These are phyloP conservation scores for Argyrosomus regius DNA, from an alignment of 2,797 vertebrate genomes.

Conservation along the genomic window DNA sequence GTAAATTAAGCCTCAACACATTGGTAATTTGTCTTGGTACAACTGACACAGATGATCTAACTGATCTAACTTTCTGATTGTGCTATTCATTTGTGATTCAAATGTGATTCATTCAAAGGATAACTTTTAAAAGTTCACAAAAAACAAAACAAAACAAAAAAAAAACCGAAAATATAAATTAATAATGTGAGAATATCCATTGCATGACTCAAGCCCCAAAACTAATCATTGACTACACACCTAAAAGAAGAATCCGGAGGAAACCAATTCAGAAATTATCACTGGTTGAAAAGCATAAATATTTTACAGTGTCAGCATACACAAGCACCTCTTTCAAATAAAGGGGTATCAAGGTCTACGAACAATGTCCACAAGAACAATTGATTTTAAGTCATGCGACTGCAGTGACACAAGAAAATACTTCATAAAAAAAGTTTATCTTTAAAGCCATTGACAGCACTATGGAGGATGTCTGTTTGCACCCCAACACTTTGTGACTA, in stretches of 20 bases:
- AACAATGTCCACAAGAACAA: constrained; percentile 88
- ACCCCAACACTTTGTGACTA: constrained; percentile 77
- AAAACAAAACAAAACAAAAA: constrained; percentile 45
- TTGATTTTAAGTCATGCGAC: constrained; percentile 88
- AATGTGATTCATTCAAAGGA: constrained; percentile 58
- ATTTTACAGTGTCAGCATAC: constrained; percentile 87
- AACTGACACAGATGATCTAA: constrained; percentile 65
- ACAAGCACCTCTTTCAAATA: constrained; percentile 84
- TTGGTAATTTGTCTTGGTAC: constrained; percentile 49
- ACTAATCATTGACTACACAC: constrained; percentile 83
- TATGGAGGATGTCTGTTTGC: constrained; percentile 72
- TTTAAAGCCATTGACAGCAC: constrained; percentile 85
- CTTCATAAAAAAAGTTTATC: constrained; percentile 82
- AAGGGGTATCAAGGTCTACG: constrained; percentile 84
- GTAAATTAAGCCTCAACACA: constrained; percentile 54
- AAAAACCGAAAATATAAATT: constrained; percentile 65
- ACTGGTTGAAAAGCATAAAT: constrained; percentile 83
- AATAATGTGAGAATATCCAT: constrained; percentile 75
- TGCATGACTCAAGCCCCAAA: constrained; percentile 81
- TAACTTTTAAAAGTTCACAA: constrained; percentile 65
- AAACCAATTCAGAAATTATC: constrained; percentile 81
- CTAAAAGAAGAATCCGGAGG: constrained; percentile 80
- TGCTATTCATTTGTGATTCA: constrained; percentile 83
- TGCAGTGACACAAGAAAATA: constrained; percentile 86
- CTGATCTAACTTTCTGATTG: constrained; percentile 76